Evolutionary conservation across 2,113 vertebrate genomes (phyloP), one percentile per base, ranked within the genome.

Genomic region (Mormyrus lacerda): DNA sequence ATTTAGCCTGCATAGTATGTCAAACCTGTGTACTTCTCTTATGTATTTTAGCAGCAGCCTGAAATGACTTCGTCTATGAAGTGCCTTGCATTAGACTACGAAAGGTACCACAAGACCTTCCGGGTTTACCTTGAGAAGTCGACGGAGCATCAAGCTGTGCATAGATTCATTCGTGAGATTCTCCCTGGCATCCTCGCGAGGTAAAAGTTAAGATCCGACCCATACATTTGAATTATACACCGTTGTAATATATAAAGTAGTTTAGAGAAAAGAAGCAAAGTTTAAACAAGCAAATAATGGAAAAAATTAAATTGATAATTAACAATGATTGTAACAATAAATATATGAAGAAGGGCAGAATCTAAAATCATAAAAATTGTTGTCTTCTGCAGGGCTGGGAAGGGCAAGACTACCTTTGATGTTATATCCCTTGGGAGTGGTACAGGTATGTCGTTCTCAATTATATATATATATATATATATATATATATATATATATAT

Each of bases 351-450:
- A 58, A 24, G 55, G 21, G 55, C 55, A n/a, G 7, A 51, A 39
- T 58, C n/a, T 65, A n/a, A n/a, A n/a, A 31, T 61, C 21, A 35
- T 92, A n/a, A 58, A 24, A 58, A 58, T n/a, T 8, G 53, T 21
- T 44, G 55, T 79, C 92, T 8, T 7, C 93, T 94, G 89, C 92
- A 97, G 97, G 31, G 89, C 97, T 0, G 96, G 96, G 92, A 3
- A 92, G 17, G 96, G 96, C 91, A 95, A 95, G 91, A 90, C 94
- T 0, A 93, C 93, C 61, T 91, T 98, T 51, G 96, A 91, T 84
- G 92, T 97, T 31, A 94, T 97, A 88, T 96, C 96, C 90, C 95
- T 98, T 84, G 97, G 97, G 92, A 97, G 97, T 27, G 96, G 97
- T 90, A 94, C 94, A 92, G 97, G 97, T 97, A 91, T 83, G 9